Conservation (phyloP, 2,888 invertebrate species). For the Caenorhabditis sinica region DNA sequence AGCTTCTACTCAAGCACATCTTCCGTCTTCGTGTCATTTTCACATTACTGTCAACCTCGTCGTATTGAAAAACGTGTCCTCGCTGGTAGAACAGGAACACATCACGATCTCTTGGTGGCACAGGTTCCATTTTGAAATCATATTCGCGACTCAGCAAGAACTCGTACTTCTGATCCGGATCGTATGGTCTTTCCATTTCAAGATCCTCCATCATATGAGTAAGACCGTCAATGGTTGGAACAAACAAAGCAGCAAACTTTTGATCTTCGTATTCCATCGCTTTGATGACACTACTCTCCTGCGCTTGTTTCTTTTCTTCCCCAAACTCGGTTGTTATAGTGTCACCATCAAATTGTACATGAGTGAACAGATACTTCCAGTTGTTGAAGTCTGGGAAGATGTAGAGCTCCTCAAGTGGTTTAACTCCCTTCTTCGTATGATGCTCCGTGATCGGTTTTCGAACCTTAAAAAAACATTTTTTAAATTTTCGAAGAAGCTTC, state of each 20-base stretch:
- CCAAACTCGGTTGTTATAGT: slow-evolving; percentile 91
- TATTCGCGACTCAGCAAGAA: slow-evolving; percentile 93
- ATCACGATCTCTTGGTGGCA: slow-evolving; percentile 50
- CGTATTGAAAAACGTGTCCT: slow-evolving; percentile 84
- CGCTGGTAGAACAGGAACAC: slow-evolving; percentile 76
- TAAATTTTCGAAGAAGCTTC: background rate
- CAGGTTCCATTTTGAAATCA: slow-evolving; percentile 97
- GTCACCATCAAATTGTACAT: slow-evolving; percentile 98
- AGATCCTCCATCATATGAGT: slow-evolving; percentile 92
- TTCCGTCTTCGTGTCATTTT: slow-evolving; percentile 82
- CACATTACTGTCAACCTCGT: slow-evolving; percentile 85
- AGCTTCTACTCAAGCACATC: slow-evolving; percentile 72
- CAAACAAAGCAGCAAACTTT: slow-evolving; percentile 98
- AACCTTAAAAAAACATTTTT: slow-evolving; percentile 53
- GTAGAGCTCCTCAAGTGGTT: slow-evolving; percentile 92
- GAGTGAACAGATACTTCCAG: slow-evolving; percentile 98
- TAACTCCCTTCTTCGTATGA: slow-evolving; percentile 96
- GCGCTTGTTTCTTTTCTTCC: slow-evolving; percentile 64
- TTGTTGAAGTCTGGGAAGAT: slow-evolving; percentile 96
- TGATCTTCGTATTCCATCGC: slow-evolving; percentile 91
- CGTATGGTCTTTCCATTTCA: slow-evolving; percentile 89
- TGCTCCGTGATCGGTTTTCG: slow-evolving; percentile 89
- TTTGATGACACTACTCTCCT: slow-evolving; percentile 66
- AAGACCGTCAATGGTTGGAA: slow-evolving; percentile 95
- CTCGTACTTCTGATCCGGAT: slow-evolving; percentile 81